phyloP scores from a whole-genome alignment of 2,888 invertebrate genomes.

The Gerosis bhagava region DNA sequence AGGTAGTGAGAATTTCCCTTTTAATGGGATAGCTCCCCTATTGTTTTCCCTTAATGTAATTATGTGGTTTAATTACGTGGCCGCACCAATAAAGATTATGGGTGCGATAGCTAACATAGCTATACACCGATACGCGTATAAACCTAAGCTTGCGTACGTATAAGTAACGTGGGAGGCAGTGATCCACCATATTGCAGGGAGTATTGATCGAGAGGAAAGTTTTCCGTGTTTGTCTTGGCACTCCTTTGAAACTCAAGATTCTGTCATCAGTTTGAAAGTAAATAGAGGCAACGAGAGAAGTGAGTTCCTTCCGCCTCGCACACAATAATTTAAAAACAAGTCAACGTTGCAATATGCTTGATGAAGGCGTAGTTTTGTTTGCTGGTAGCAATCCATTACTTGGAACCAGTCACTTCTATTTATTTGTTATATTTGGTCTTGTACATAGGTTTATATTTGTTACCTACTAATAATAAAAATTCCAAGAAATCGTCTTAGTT shows the following conservation, averaged over 20 bases:
- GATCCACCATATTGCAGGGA: slow-evolving; percentile 39
- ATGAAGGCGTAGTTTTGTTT: slow-evolving; percentile 2
- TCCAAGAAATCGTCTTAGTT: too few species aligned
- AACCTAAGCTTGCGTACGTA: slow-evolving; percentile 17
- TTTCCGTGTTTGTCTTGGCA: slow-evolving; percentile 12
- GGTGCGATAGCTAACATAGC: slow-evolving; percentile 40
- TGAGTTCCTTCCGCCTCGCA: background rate
- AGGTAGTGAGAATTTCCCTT: slow-evolving; percentile 21
- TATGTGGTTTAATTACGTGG: slow-evolving; percentile 33
- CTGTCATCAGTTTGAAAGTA: slow-evolving; percentile 16
- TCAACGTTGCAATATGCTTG: background rate
- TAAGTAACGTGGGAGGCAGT: slow-evolving; percentile 27
- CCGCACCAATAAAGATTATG: slow-evolving; percentile 41
- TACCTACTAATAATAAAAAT: too few species aligned
- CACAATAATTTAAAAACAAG: background rate
- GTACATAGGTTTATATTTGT: too few species aligned
- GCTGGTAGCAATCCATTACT: background rate
- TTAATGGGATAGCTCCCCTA: slow-evolving; percentile 27
- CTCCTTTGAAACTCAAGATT: slow-evolving; percentile 14
- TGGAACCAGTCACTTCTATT: too few species aligned
- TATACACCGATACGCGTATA: slow-evolving; percentile 25
- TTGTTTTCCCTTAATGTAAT: slow-evolving; percentile 34
- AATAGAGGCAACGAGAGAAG: slow-evolving; percentile 7
- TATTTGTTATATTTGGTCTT: too few species aligned
- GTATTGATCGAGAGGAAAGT: slow-evolving; percentile 25